These are phyloP conservation scores for Chiroxiphia lanceolata DNA, from an alignment of 2,797 vertebrate genomes.

Conservation along the genomic window DNA sequence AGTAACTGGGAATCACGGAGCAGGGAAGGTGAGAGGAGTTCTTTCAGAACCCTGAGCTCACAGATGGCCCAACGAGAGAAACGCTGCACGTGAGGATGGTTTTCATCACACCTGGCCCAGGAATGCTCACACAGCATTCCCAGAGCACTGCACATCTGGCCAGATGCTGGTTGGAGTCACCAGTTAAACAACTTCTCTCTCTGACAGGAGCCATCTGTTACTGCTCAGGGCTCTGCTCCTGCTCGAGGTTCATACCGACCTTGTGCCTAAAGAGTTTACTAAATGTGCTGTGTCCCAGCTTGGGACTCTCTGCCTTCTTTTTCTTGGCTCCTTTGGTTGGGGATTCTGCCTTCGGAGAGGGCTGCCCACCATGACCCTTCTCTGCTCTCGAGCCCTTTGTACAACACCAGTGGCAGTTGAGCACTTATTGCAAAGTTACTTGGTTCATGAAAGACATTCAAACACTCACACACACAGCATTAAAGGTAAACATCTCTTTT, in stretches of 20 bases:
- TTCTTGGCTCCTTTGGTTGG: conserved; percentile 72
- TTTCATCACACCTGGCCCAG: not conserved
- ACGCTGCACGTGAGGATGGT: not conserved
- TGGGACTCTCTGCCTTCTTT: conserved; percentile 80
- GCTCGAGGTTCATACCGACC: conserved; percentile 76
- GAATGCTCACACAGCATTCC: not conserved
- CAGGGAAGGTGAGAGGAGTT: not conserved
- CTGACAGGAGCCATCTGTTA: not conserved
- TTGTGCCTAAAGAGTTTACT: conserved; percentile 90
- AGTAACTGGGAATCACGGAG: not conserved
- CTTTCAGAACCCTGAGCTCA: conserved; percentile 68
- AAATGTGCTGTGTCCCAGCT: conserved; percentile 76
- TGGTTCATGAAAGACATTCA: not conserved
- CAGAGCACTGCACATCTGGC: not conserved
- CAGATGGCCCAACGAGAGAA: not conserved
- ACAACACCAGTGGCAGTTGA: conserved; percentile 60
- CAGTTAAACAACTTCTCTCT: not conserved
- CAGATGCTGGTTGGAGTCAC: not conserved
- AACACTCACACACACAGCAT: not conserved
- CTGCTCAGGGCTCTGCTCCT: conserved; percentile 61
- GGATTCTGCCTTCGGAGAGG: conserved; percentile 60
- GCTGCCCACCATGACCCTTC: conserved; percentile 68
- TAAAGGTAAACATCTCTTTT: not conserved
- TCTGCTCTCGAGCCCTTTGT: conserved; percentile 72
- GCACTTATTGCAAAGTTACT: not conserved